Percentiles rank a stretch among this genome's conserved stretches.
phyloP scores from a whole-genome alignment of 2,888 invertebrate species.

The Cristatella mucedo region DNA sequence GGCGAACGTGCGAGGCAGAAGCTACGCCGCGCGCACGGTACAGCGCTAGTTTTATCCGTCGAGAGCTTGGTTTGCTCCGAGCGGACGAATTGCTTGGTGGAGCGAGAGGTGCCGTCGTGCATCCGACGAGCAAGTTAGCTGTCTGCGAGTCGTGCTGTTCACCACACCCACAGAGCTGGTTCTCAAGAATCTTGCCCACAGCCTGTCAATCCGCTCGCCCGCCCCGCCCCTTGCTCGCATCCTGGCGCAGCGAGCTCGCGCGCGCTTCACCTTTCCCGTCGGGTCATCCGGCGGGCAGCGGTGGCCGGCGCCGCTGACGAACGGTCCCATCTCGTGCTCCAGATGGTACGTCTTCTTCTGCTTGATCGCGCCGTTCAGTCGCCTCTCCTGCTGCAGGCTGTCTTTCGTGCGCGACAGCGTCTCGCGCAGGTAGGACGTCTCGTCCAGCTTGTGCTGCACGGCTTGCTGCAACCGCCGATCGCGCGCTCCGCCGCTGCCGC shows the following conservation, averaged over 20 bases:
- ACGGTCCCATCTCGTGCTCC: conserved; percentile 6
- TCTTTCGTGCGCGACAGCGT: conserved; percentile 28
- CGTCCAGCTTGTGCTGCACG: conserved; percentile 27
- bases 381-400: conserved; percentile 33
- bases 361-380: conserved; percentile 35
- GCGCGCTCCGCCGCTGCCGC: no score
- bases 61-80: no score
- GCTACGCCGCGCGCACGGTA: no score
- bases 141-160: no score
- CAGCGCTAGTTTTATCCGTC: no score
- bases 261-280: conserved; percentile 5
- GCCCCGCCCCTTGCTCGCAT: conserved; percentile 1
- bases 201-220: neutral
- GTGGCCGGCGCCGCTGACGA: conserved; percentile 9
- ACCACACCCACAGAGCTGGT: no score
- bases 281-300: conserved; percentile 13
- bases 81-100: no score
- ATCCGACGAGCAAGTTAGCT: no score
- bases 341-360: conserved; percentile 22
- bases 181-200: no score
- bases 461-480: conserved; percentile 29
- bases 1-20: no score
- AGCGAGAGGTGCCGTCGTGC: no score
- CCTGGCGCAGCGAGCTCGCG: neutral
- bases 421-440: conserved; percentile 32